Conservation (phyloP, 1,140 invertebrate genomes). For the Drosophila trapezifrons region DNA sequence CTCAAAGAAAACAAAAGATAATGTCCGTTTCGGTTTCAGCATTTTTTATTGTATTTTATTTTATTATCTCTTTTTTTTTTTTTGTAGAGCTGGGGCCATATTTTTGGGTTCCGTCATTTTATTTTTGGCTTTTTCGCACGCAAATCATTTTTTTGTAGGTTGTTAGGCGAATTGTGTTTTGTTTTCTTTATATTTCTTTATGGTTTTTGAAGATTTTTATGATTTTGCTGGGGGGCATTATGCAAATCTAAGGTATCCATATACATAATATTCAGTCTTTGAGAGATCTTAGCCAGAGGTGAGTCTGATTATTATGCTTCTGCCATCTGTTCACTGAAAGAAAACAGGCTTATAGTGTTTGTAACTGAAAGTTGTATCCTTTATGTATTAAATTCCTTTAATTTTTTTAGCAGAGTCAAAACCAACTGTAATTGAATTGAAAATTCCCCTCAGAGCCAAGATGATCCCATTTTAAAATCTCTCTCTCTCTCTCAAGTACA, state of each 20-base stretch:
- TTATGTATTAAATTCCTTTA: not conserved
- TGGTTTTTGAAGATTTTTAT: slow-evolving; percentile 38
- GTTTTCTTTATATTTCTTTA: slow-evolving; percentile 34
- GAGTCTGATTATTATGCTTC: not conserved
- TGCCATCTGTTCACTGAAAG: not conserved
- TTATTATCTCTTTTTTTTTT: slow-evolving; percentile 14
- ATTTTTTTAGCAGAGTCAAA: not conserved
- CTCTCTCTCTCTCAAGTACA: not conserved
- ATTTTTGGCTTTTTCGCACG: slow-evolving; percentile 69
- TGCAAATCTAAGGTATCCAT: slow-evolving; percentile 56
- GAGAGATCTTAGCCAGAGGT: slow-evolving; percentile 12
- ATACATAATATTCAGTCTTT: slow-evolving; percentile 16
- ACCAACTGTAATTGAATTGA: not conserved
- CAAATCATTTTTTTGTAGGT: slow-evolving; percentile 64
- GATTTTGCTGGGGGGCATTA: slow-evolving; percentile 43
- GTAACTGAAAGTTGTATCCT: no score
- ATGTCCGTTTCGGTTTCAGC: slow-evolving; percentile 18
- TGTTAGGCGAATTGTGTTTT: slow-evolving; percentile 13
- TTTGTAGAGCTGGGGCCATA: slow-evolving; percentile 23
- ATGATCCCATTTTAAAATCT: not conserved
- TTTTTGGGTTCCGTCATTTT: slow-evolving; percentile 29
- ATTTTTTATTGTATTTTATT: slow-evolving; percentile 8
- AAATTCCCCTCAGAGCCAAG: slow-evolving; percentile 3
- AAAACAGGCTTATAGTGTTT: no score
- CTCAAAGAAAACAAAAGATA: slow-evolving; percentile 43